phyloP scores from a whole-genome alignment of 2,888 invertebrate species.

The Epinotia brunnichana region DNA sequence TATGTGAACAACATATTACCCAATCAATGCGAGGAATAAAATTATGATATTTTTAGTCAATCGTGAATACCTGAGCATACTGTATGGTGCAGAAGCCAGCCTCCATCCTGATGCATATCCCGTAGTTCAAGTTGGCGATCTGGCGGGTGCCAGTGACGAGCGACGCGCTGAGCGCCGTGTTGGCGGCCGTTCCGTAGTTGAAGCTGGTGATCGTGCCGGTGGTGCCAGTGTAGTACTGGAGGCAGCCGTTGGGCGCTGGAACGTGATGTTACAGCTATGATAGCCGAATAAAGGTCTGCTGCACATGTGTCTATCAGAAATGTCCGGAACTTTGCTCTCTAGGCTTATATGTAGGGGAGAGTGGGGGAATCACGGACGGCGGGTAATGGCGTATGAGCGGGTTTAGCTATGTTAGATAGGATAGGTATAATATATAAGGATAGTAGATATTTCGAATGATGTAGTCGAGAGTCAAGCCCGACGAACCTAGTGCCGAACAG shows the following conservation, averaged over 20 bases:
- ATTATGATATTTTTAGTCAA: neutral
- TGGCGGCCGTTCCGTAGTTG: slow-evolving; percentile 88
- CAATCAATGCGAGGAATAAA: no score
- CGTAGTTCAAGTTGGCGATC: slow-evolving; percentile 88
- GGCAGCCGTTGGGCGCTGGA: slow-evolving; percentile 90
- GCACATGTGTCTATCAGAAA: no score
- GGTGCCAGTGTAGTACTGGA: slow-evolving; percentile 87
- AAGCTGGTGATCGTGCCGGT: slow-evolving; percentile 88
- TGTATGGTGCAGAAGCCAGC: slow-evolving; percentile 89
- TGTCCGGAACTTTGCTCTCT: no score
- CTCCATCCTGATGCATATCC: slow-evolving; percentile 89
- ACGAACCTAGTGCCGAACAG: no score
- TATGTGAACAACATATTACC: no score
- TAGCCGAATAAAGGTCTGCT: neutral
- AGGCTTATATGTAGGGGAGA: no score
- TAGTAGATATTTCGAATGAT: no score
- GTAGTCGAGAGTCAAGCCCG: no score
- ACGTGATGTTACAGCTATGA: slow-evolving; percentile 1
- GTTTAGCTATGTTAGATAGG: no score
- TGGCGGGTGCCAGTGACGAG: slow-evolving; percentile 88
- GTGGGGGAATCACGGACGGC: no score
- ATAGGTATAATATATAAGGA: no score
- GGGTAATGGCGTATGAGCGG: no score
- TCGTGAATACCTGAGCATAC: slow-evolving; percentile 81
- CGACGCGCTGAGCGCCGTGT: slow-evolving; percentile 80